Evolutionary conservation across 2,888 invertebrate genomes (phyloP), one percentile per base, ranked within the genome.

Genomic region (Cheilosia urbana): DNA sequence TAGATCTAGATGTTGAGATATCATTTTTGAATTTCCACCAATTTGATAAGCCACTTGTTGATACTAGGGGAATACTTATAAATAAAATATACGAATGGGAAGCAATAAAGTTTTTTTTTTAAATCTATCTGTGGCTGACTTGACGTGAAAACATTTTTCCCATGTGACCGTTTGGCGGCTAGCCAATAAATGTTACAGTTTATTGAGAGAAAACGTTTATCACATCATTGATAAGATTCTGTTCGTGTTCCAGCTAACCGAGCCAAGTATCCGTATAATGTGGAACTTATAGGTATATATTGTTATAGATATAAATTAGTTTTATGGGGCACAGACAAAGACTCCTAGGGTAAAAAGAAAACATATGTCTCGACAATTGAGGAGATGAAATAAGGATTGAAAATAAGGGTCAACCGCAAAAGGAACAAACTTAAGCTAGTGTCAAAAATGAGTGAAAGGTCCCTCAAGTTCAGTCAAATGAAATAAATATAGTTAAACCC

Each of bases 11-110:
- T 9, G 30, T 30, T n/a, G n/a, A 69, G 55, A 45, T 17, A 30
- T 9, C 19, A 60, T 71, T 53, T 58, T 68, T 60, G 45, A 69
- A 71, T 78, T 78, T 63, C 63, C 57, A 78, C 27, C 21, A 30
- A 71, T 63, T 57, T 71, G 78, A 71, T 78, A 71, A 49, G 63
- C 47, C 49, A 19, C 51, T 37, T 30, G 40, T 42, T 63, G 69
- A 55, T 62, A 62, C 17, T n/a, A n/a, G n/a, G 24, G 62, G 34
- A 27, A 37, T 47, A 63, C 19, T 55, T n/a, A n/a, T n/a, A n/a
- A 37, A 62, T 27, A 24, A 51, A 27, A 51, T 60, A 73, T 73
- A 63, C 42, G 45, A 55, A 51, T 63, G 17, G 45, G 63, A 73
- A 73, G 53, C 53, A 42, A 73, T 73, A 45, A 73, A 53, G 42